Evolutionary conservation across 2,797 vertebrate species (phyloP).

Genomic region (Gila robusta): DNA sequence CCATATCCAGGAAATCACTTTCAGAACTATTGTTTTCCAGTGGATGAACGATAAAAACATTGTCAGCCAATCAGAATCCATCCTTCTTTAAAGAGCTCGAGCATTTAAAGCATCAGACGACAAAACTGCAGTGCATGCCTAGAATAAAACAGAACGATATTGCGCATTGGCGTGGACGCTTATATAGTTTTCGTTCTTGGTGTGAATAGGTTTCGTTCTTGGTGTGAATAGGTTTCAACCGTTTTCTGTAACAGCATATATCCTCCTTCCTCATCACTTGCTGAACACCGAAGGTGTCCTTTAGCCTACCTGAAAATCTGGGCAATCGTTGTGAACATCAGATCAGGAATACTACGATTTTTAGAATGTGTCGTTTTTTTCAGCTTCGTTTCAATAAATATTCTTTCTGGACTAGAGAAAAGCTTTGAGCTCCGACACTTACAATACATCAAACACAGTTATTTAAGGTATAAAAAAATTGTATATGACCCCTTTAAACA

Average conservation of each 20-base stretch:
- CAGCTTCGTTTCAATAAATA: neutral
- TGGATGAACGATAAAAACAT: neutral
- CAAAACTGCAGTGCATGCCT: neutral
- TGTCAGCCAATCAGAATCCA: neutral
- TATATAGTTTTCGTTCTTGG: neutral
- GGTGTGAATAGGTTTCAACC: neutral
- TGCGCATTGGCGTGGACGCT: neutral
- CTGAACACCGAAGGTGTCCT: too few species aligned
- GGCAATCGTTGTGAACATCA: neutral
- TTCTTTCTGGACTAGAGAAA: neutral
- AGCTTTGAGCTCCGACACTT: neutral
- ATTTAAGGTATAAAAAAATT: neutral
- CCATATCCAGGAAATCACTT: neutral
- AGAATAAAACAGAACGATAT: neutral
- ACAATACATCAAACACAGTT: neutral
- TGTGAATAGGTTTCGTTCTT: neutral
- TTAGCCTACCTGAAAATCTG: too few species aligned
- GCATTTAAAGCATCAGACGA: neutral
- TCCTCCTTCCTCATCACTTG: too few species aligned
- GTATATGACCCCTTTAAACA: neutral
- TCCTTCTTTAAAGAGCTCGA: neutral
- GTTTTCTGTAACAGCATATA: neutral
- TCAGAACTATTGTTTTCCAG: neutral
- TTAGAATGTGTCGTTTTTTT: neutral
- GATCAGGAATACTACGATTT: neutral